Base-by-base conservation (phyloP, 2,797 vertebrate genomes). In the Gymnopithys bicolor region DNA sequence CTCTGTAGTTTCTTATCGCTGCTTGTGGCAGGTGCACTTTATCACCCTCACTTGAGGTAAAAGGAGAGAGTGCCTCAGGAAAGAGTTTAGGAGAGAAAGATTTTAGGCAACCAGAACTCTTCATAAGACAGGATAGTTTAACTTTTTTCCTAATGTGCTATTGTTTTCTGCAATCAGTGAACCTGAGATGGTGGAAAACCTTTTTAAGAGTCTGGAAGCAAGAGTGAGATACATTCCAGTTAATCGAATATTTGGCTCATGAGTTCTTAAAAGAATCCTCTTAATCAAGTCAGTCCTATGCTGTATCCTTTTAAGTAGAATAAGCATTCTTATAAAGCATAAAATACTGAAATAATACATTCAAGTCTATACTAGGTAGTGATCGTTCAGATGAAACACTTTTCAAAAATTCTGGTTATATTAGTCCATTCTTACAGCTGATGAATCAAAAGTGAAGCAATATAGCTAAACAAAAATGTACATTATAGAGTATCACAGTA, bases 401-500 rank as follows among this genome's bases (percentile, higher is more conserved):
- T 78, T 60, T 88, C 43, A 73, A 86, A 87, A 93, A 13, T 43
- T 90, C 27, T 59, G 10, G 13, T 86, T 71, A 30, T 80, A 60
- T 84, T 56, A 94, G 15, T 69, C 51, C 23, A 16, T 94, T 94
- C 62, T 45, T 86, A 48, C 7, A 83, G 63, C 37, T 53, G 25
- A 33, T 84, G 19, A 43, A 75, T 71, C 59, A 88, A 76, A 93
- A 94, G 43, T 73, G 19, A 33, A 69, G 35, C 39, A 67, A 64
- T 62, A 58, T 62, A 59, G 33, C 74, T 66, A 95, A 95, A 94
- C 82, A 95, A 84, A 93, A 94, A 88, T 81, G 18, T 91, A n/a
- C 71, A 75, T 91, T 89, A 58, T 74, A 46, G 43, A 55, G 43
- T 91, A 93, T 89, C 39, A 71, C 53, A 68, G 15, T 84, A 95